phyloP scores from a whole-genome alignment of 2,888 invertebrate genomes.

The Hydropsyche betteni region DNA sequence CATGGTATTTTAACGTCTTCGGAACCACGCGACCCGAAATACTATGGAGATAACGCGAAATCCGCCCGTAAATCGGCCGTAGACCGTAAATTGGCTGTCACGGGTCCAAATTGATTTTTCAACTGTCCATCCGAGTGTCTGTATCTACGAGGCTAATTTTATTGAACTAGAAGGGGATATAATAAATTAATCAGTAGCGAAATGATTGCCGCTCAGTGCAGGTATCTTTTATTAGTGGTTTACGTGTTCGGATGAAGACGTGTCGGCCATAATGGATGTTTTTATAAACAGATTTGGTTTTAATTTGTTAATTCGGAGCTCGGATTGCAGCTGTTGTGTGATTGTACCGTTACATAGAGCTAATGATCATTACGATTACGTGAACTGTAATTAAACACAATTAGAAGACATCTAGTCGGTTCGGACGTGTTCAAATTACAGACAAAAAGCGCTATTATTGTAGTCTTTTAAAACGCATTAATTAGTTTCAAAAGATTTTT shows the following conservation, averaged over 20 bases:
- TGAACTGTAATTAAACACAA: conserved; percentile 37
- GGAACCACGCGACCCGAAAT: not conserved
- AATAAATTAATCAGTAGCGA: too few relatives aligned
- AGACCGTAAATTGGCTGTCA: conserved; percentile 3
- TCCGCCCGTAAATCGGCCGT: conserved; percentile 10
- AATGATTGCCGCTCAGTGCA: too few relatives aligned
- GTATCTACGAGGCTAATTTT: conserved; percentile 5
- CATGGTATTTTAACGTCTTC: conserved; percentile 24
- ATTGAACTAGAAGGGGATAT: not conserved
- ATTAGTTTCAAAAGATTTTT: not conserved
- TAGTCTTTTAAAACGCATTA: conserved; percentile 28
- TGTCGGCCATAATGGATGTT: too few relatives aligned
- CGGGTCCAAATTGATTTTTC: conserved; percentile 28
- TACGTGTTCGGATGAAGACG: too few relatives aligned
- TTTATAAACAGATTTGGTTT: too few relatives aligned
- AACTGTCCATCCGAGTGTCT: too few relatives aligned
- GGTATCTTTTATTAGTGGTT: too few relatives aligned
- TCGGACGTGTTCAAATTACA: conserved; percentile 28
- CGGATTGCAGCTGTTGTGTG: not conserved
- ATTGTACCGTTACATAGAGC: conserved; percentile 8
- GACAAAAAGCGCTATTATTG: conserved; percentile 17
- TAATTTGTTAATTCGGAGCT: not conserved
- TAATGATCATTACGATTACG: conserved; percentile 18
- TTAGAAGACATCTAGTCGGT: conserved; percentile 12
- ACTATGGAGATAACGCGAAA: conserved; percentile 27